A percentile compares a stretch with the other conserved stretches of the same genome.
Conservation (phyloP, 2,113 vertebrate genomes). For the Daboia siamensis region DNA sequence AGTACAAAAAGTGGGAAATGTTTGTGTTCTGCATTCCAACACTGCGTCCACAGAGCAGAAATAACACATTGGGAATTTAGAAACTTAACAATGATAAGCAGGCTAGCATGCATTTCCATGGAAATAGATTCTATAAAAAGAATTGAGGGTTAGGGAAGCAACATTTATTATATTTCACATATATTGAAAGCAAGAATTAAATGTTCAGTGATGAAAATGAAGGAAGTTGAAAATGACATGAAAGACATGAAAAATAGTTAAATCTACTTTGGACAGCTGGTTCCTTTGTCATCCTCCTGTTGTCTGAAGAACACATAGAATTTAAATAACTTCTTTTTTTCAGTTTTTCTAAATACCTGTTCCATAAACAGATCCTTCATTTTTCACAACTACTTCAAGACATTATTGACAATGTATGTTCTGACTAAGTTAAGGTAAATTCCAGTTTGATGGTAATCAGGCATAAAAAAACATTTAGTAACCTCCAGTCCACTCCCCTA, state of each 20-base stretch:
- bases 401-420: background rate
- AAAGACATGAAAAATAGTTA: background rate
- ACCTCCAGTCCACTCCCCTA: background rate
- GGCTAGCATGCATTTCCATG: background rate
- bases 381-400: background rate
- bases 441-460: background rate
- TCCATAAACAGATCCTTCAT: background rate
- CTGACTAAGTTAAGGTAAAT: background rate
- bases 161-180: background rate
- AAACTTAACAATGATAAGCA: background rate
- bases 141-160: background rate
- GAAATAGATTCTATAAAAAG: background rate
- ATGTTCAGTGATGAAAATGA: background rate
- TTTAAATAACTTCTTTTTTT: background rate
- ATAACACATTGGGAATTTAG: background rate
- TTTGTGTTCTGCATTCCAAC: background rate
- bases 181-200: background rate
- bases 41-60: background rate
- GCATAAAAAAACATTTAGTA: background rate
- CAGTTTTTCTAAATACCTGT: background rate
- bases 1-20: background rate
- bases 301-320: background rate
- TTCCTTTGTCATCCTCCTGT: background rate
- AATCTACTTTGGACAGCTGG: background rate
- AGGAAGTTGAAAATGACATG: background rate